Percentiles rank a stretch among this genome's conserved stretches.
Conservation (phyloP, 2,797 vertebrate species). For the Vultur gryphus region DNA sequence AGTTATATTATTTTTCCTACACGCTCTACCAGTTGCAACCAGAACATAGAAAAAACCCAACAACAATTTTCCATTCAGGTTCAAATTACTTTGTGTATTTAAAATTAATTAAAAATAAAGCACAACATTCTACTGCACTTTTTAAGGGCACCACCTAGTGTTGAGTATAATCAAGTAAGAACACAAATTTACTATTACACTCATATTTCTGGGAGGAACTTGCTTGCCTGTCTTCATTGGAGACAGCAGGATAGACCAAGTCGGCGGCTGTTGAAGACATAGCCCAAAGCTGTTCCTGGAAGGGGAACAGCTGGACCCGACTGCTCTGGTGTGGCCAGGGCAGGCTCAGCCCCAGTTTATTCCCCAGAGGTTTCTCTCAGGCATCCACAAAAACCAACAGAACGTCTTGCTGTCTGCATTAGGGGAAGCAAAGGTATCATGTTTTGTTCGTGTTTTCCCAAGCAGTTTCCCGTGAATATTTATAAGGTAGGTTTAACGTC, state of each 20-base stretch:
- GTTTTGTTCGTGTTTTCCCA: not conserved
- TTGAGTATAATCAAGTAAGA: not conserved
- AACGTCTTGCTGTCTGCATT: not conserved
- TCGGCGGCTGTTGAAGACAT: rapidly evolving
- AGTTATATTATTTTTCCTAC: not conserved
- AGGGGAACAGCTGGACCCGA: not conserved
- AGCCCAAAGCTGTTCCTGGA: not conserved
- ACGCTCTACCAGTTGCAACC: not conserved
- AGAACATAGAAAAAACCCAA: not conserved
- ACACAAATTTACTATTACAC: too few relatives aligned
- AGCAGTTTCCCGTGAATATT: not conserved
- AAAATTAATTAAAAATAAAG: not conserved
- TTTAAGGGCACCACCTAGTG: not conserved
- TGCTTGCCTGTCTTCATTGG: not conserved
- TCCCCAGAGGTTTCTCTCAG: not conserved
- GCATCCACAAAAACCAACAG: not conserved
- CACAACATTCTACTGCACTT: not conserved
- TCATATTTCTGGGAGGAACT: not conserved
- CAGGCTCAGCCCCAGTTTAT: not conserved
- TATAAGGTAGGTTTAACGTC: not conserved
- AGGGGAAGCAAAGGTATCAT: not conserved
- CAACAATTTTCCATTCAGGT: not conserved
- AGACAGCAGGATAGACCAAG: not conserved
- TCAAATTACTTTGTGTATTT: not conserved
- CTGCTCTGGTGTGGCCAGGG: not conserved